Evolutionary conservation across 2,113 vertebrate genomes (phyloP), one percentile per base, ranked within the genome.

Genomic region (Zonotrichia leucophrys): DNA sequence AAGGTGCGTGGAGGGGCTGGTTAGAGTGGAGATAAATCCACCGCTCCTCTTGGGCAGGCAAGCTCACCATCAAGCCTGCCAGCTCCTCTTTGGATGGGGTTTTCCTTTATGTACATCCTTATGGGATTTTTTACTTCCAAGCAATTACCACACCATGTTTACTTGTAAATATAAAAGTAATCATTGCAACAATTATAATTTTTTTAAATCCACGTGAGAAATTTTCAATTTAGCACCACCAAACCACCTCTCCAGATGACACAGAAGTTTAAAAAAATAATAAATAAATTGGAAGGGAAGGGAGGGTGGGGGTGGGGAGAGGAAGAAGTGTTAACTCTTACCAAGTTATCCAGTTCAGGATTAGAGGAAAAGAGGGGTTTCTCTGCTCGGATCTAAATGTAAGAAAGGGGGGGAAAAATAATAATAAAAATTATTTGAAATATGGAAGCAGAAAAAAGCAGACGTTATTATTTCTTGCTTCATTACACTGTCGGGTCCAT

Each of bases 291-390:
- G 82, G 70, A 67, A 68, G 83, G 58, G 63, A 72, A 47, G 52
- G 74, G 78, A 70, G 73, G 50, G 90, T 25, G 91, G 95, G 91
- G 85, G 83, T 64, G 85, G 92, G 92, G 92, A 90, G 35, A 94
- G 89, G 91, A 95, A 95, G 49, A 92, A 92, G 73, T 53, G 55
- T 68, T 93, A 92, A 90, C 92, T 96, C 99, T 99, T 99, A 99
- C 99, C 99, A 99, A 98, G 98, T 99, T 99, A 98, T 99, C 99
- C 99, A 99, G 98, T 97, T 99, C 99, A 94, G 99, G 99, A 98
- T 99, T 99, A 94, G 99, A 99, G 97, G 99, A 99, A 98, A 99
- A 99, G 97, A 99, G 98, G 97, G 99, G 99, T 97, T 99, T 99
- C 98, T 99, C 99, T 98, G 99, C 99, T 96, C 99, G 99, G 97